Evolutionary conservation across 2,888 invertebrate species (phyloP).

Genomic region (Heliconius sara): DNA sequence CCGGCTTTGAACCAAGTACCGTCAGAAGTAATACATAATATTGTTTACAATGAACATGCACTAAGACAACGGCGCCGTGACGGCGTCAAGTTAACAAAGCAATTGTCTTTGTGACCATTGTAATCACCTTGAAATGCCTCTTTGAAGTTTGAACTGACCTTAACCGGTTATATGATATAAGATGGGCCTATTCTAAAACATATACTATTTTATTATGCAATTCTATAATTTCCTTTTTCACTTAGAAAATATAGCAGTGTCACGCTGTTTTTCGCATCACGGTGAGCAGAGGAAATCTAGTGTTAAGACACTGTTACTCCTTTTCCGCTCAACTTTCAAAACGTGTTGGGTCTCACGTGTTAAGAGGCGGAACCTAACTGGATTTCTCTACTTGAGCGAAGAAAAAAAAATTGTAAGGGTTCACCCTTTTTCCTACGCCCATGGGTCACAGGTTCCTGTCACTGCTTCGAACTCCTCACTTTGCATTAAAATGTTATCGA

Average conservation of each 20-base stretch:
- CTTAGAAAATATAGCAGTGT: neutral
- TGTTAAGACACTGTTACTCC: neutral
- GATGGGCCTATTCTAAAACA: neutral
- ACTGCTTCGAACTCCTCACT: no score
- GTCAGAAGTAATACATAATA: neutral
- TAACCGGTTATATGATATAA: slow-evolving; percentile 5
- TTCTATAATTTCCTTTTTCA: neutral
- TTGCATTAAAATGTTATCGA: slow-evolving; percentile 13
- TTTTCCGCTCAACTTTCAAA: neutral
- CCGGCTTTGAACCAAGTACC: neutral
- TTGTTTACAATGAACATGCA: neutral
- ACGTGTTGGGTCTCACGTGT: neutral
- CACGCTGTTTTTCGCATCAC: neutral
- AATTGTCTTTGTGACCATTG: neutral
- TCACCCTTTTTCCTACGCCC: no score
- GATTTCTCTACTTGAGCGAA: neutral
- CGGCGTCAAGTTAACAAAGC: slow-evolving; percentile 2
- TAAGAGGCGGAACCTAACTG: neutral
- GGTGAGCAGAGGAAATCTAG: neutral
- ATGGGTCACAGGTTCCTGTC: no score
- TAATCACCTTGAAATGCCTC: slow-evolving; percentile 11
- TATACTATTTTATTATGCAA: neutral
- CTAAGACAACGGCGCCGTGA: slow-evolving; percentile 1
- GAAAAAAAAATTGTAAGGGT: neutral
- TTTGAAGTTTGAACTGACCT: neutral